Evolutionary conservation across 37 sponge, comb jelly and placozoan genomes (phyloP).

Genomic region (Amphimedon queenslandica): DNA sequence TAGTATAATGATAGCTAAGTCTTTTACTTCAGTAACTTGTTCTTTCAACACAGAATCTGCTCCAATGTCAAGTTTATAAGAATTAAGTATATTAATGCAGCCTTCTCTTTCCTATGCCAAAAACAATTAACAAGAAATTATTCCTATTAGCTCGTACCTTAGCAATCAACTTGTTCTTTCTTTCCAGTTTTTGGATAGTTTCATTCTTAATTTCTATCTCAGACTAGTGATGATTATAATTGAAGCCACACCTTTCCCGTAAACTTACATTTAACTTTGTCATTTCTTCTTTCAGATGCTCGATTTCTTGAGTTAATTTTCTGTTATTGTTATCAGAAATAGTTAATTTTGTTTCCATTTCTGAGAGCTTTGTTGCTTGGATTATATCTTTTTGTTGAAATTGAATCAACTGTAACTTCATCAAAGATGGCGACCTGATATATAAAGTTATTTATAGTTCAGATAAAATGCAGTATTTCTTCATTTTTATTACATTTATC

Average conservation of each 20-base stretch:
- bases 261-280: no score
- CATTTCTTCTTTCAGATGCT: no score
- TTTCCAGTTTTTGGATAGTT: slow-evolving; percentile 60
- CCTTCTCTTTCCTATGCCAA: slow-evolving; percentile 65
- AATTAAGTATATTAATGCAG: slow-evolving; percentile 69
- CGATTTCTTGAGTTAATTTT: no score
- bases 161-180: slow-evolving; percentile 55
- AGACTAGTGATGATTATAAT: not conserved
- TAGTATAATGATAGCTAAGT: no score
- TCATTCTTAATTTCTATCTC: slow-evolving; percentile 21
- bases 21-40: slow-evolving; percentile 41
- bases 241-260: not conserved
- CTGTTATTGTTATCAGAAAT: no score
- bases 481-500: no score
- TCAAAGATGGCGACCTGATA: not conserved
- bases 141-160: slow-evolving; percentile 47
- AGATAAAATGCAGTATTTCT: no score
- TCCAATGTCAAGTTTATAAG: slow-evolving; percentile 58
- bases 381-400: not conserved
- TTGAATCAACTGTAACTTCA: not conserved
- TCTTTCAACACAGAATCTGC: slow-evolving; percentile 53
- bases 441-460: not conserved
- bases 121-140: not conserved
- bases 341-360: no score
- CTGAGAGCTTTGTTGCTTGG: not conserved